Conservation (phyloP, 2,113 vertebrate species). For the Parus major region DNA sequence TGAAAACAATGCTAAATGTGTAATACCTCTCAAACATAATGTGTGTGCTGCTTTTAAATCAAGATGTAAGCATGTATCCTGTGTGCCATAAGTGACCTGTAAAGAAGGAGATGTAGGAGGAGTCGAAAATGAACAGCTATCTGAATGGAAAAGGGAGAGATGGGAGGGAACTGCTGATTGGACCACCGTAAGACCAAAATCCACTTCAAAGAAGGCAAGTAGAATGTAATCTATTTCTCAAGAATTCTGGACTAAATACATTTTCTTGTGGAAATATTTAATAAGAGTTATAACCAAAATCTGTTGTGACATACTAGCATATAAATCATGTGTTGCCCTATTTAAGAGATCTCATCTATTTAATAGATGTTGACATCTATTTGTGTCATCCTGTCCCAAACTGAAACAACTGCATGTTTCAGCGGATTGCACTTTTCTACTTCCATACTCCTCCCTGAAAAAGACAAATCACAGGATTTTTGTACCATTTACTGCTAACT, state of each 20-base stretch:
- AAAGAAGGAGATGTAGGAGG: neutral
- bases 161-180: conserved; percentile 10
- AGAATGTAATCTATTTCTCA: neutral
- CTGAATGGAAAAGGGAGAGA: neutral
- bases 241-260: neutral
- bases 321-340: neutral
- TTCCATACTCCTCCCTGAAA: fast-evolving
- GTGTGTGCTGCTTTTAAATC: neutral
- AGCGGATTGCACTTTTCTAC: neutral
- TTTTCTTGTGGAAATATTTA: neutral
- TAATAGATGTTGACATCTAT: neutral
- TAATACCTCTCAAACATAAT: neutral
- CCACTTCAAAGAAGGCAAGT: neutral
- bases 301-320: neutral
- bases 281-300: neutral
- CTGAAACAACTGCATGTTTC: neutral
- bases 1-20: neutral
- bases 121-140: neutral
- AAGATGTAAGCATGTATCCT: neutral
- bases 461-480: neutral
- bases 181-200: neutral
- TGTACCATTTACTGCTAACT: neutral
- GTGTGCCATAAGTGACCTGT: neutral
- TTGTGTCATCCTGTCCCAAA: neutral
- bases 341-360: too few relatives aligned